Evolutionary conservation across 35 echinoderm and acorn worm genomes (phyloP).

Genomic region (Lytechinus variegatus): DNA sequence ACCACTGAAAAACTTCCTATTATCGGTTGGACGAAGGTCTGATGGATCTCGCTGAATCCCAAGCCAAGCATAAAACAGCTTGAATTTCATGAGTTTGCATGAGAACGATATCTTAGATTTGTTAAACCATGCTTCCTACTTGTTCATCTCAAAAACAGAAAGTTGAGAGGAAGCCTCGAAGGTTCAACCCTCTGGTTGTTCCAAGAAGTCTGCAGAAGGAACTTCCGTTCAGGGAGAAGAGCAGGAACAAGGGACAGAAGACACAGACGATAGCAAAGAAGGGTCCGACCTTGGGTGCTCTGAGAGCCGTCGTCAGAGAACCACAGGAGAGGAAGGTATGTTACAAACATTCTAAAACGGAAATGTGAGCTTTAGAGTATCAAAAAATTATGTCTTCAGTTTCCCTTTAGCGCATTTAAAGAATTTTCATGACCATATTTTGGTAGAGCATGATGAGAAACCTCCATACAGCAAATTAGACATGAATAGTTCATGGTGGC

Average conservation of each 20-base stretch:
- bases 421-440: no score
- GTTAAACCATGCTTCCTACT: neutral
- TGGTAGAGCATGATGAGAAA: no score
- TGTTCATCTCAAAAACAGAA: constrained; percentile 46
- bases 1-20: no score
- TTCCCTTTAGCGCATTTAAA: no score
- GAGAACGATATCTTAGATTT: no score
- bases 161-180: constrained; percentile 64
- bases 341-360: neutral
- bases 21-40: no score
- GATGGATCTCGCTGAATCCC: no score
- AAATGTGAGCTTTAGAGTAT: neutral
- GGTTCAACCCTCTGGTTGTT: constrained; percentile 73
- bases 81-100: no score
- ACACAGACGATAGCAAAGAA: neutral
- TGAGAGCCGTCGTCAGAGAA: constrained; percentile 34
- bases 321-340: constrained; percentile 43
- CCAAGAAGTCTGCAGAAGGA: constrained; percentile 76
- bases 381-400: no score
- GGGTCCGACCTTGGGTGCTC: neutral
- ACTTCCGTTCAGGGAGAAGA: constrained; percentile 19
- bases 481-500: neutral
- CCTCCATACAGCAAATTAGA: no score
- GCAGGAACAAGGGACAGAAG: neutral
- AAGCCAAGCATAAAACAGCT: no score